Conservation (phyloP, 92 coral and sea anemone genomes). For the Porites evermanni region DNA sequence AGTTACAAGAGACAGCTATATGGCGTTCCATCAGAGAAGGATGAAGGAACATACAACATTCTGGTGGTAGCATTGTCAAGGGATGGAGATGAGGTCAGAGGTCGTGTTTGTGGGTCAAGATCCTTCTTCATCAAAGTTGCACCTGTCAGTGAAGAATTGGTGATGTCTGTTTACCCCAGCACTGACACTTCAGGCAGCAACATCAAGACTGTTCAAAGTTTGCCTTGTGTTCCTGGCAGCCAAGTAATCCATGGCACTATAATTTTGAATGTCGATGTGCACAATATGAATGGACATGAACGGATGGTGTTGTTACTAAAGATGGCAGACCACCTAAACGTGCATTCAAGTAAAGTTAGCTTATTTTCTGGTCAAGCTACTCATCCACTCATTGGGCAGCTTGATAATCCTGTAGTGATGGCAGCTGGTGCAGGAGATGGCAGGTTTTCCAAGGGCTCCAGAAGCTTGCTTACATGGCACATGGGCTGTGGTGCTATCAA, state of each 20-base stretch:
- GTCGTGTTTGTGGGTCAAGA: constrained; percentile 84
- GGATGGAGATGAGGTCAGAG: constrained; percentile 50
- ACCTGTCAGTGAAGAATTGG: constrained; percentile 42
- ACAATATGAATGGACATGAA: constrained; percentile 73
- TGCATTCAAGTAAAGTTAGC: constrained; percentile 56
- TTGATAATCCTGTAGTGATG: constrained; percentile 76
- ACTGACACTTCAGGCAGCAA: constrained; percentile 40
- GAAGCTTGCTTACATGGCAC: constrained; percentile 84
- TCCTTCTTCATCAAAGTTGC: constrained; percentile 78
- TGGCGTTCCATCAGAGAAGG: constrained; percentile 87
- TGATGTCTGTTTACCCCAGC: constrained; percentile 45
- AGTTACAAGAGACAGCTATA: constrained; percentile 58
- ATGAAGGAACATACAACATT: constrained; percentile 75
- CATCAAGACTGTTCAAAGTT: constrained; percentile 15
- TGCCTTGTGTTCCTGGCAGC: constrained; percentile 72
- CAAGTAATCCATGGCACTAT: constrained; percentile 79
- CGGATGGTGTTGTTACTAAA: constrained; percentile 52
- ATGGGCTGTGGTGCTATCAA: constrained; percentile 90
- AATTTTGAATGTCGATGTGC: constrained; percentile 63
- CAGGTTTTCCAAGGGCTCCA: constrained; percentile 75
- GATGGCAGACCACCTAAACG: constrained; percentile 69
- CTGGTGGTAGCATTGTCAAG: constrained; percentile 84
- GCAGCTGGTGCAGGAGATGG: constrained; percentile 93
- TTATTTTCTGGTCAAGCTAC: constrained; percentile 65
- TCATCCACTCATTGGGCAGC: constrained; percentile 76